Percentiles rank a stretch among this genome's conserved stretches.
phyloP scores from a whole-genome alignment of 2,113 vertebrate species.

The Neotragus moschatus region DNA sequence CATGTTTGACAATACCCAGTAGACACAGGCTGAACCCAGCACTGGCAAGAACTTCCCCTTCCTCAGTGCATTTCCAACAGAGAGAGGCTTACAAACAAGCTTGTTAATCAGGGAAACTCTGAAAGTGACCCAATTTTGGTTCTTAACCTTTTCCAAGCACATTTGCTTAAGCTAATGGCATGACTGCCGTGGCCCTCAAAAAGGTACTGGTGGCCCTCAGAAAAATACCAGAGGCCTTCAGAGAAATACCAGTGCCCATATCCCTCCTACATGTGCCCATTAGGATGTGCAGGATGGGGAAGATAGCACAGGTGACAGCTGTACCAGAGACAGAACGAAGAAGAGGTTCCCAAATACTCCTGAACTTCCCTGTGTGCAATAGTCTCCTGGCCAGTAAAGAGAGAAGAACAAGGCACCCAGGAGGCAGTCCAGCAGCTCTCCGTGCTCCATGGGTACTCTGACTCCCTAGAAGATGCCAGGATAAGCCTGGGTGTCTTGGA shows the following conservation, averaged over 20 bases:
- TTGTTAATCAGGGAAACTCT: neutral
- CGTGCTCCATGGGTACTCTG: rapidly evolving
- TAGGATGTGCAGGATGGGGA: too few relatives aligned
- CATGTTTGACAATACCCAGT: too few relatives aligned
- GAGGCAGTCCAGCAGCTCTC: rapidly evolving
- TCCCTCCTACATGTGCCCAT: neutral
- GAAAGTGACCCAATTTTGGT: too few relatives aligned
- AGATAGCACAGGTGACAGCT: neutral
- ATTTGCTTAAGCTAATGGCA: too few relatives aligned
- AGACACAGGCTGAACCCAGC: too few relatives aligned
- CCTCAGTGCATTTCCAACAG: too few relatives aligned
- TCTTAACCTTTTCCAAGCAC: too few relatives aligned
- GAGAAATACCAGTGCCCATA: too few relatives aligned
- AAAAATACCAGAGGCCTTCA: too few relatives aligned
- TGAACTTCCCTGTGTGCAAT: rapidly evolving
- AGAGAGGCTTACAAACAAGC: too few relatives aligned
- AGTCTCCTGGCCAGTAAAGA: neutral
- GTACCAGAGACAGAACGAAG: neutral
- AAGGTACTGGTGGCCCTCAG: neutral
- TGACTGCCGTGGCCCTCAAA: neutral
- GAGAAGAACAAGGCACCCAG: rapidly evolving
- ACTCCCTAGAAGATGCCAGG: rapidly evolving
- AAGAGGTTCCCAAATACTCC: rapidly evolving
- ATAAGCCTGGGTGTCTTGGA: neutral
- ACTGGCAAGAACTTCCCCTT: too few relatives aligned